Evolutionary conservation across 2,113 vertebrate genomes (phyloP).

Genomic region (Lucifuga dentata): DNA sequence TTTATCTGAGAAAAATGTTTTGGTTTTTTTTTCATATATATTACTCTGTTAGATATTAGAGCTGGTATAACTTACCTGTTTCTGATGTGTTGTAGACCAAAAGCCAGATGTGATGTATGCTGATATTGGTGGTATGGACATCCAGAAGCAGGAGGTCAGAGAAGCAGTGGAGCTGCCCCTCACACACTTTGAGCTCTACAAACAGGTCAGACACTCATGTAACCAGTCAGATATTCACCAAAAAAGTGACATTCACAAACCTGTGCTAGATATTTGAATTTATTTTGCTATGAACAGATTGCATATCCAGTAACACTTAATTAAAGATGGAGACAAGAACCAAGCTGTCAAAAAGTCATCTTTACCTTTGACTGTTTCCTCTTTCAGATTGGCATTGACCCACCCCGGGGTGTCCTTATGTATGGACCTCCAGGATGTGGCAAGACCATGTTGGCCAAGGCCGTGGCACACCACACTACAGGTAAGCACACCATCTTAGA

Average conservation of each 20-base stretch:
- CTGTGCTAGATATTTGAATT: background rate
- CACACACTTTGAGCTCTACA: constrained; percentile 97
- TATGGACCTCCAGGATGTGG: constrained; percentile 95
- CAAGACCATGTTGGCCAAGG: constrained; percentile 97
- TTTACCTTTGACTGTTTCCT: background rate
- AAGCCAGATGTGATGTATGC: constrained; percentile 96
- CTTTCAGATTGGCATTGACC: constrained; percentile 93
- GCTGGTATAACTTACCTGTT: background rate
- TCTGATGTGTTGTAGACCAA: constrained; percentile 83
- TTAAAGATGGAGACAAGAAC: background rate
- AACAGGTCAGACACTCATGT: constrained; percentile 83
- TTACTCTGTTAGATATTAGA: background rate
- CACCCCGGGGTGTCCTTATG: constrained; percentile 94
- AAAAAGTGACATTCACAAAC: background rate
- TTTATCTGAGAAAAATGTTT: no score
- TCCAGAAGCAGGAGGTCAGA: constrained; percentile 96
- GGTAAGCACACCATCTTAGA: constrained; percentile 72
- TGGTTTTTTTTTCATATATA: no score
- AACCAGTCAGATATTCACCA: background rate
- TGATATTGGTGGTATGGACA: constrained; percentile 97
- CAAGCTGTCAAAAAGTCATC: background rate
- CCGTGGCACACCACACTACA: constrained; percentile 95
- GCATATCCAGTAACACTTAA: no score
- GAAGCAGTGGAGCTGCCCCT: constrained; percentile 95
- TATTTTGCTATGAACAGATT: background rate